A percentile compares a stretch with the other conserved stretches of the same genome.
Evolutionary conservation across 1,140 invertebrate species (phyloP).

Genomic region (Halotydeus destructor): DNA sequence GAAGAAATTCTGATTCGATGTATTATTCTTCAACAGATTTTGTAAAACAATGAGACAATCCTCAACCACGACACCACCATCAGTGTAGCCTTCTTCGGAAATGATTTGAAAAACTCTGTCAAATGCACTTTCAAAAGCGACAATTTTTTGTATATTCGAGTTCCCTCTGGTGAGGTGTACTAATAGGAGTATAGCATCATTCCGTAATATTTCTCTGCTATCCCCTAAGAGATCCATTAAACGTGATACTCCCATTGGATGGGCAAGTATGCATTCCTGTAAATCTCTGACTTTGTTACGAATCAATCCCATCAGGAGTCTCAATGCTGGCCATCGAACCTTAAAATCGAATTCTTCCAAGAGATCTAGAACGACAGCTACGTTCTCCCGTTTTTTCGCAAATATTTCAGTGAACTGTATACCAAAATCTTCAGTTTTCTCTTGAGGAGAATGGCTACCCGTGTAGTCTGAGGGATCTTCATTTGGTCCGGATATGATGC

Average conservation of each 20-base stretch:
- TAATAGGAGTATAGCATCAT: constrained; percentile 79
- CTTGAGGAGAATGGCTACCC: not conserved
- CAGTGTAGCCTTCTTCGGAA: constrained; percentile 65
- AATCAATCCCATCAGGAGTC: constrained; percentile 57
- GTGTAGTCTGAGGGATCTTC: constrained; percentile 8
- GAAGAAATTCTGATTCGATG: constrained; percentile 95
- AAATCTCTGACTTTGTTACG: constrained; percentile 62
- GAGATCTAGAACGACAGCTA: constrained; percentile 57
- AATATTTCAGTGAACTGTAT: constrained; percentile 97
- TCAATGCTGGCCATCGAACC: constrained; percentile 66
- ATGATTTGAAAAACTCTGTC: constrained; percentile 87
- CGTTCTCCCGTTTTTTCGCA: constrained; percentile 71
- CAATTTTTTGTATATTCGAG: constrained; percentile 96
- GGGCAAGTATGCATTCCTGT: constrained; percentile 80
- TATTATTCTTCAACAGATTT: constrained; percentile 81
- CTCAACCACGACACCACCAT: constrained; percentile 91
- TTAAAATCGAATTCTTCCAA: constrained; percentile 85
- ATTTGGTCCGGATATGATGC: constrained; percentile 63
- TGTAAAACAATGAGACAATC: constrained; percentile 88
- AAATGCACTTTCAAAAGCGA: constrained; percentile 97
- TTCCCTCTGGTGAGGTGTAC: constrained; percentile 84
- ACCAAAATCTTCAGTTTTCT: constrained; percentile 35
- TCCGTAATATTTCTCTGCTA: constrained; percentile 82
- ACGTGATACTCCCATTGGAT: constrained; percentile 91
- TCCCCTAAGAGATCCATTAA: constrained; percentile 88